Evolutionary conservation across 1,140 invertebrate genomes (phyloP).

Genomic region (Psilanteris sp.): DNA sequence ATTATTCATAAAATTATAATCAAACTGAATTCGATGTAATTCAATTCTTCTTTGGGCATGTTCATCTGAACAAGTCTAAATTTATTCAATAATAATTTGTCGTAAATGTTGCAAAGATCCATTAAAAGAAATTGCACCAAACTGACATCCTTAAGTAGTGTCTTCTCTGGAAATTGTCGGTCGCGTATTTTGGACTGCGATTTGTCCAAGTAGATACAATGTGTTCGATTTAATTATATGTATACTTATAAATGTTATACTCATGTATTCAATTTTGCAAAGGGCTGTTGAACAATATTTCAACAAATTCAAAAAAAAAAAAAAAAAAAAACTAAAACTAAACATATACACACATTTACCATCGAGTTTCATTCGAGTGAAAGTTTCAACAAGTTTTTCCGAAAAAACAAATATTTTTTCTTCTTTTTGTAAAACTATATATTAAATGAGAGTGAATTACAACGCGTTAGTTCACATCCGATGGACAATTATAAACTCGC

Average conservation of each 20-base stretch:
- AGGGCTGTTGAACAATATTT: slow-evolving; percentile 46
- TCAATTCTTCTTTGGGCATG: no score
- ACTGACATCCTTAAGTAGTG: slow-evolving; percentile 48
- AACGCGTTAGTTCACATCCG: no score
- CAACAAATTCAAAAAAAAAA: slow-evolving; percentile 5
- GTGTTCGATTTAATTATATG: slow-evolving; percentile 60
- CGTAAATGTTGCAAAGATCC: slow-evolving; percentile 37
- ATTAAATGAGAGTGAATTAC: no score
- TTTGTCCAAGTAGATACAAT: slow-evolving; percentile 62
- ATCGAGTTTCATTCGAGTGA: slow-evolving; percentile 33
- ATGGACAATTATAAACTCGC: no score
- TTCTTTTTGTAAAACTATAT: background rate
- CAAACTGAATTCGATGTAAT: no score
- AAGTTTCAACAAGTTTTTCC: slow-evolving; percentile 10
- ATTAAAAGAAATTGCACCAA: slow-evolving; percentile 36
- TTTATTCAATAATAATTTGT: no score
- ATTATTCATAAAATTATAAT: no score
- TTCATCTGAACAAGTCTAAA: no score
- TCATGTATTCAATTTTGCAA: slow-evolving; percentile 42
- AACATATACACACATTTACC: background rate
- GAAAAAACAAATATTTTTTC: background rate
- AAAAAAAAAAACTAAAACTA: slow-evolving; percentile 1
- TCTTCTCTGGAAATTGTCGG: slow-evolving; percentile 17
- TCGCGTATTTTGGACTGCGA: slow-evolving; percentile 51
- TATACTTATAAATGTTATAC: slow-evolving; percentile 52